Conservation (phyloP, 2,888 invertebrate species). For the Agrochola lota region DNA sequence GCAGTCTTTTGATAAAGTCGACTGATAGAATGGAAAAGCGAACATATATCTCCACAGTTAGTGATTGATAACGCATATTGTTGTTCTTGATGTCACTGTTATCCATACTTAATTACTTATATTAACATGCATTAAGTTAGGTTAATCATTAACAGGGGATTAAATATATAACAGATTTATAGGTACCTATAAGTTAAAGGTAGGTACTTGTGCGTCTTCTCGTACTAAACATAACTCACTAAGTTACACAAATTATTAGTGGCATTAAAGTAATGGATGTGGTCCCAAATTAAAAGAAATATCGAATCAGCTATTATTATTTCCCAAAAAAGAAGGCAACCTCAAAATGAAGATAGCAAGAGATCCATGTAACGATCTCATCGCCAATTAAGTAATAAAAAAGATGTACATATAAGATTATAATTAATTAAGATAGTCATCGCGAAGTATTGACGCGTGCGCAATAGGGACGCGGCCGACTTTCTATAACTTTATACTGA, state of each 20-base stretch:
- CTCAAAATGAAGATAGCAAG: not conserved
- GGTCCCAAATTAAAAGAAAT: not conserved
- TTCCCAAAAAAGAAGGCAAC: not conserved
- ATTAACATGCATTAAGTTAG: not conserved
- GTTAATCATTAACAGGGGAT: too few relatives aligned
- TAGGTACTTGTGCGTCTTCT: not conserved
- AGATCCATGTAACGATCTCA: conserved; percentile 10
- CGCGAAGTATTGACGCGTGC: conserved; percentile 49
- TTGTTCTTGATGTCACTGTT: not conserved
- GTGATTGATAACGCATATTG: not conserved
- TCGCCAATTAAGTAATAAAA: conserved; percentile 30
- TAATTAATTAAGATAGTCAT: conserved; percentile 58
- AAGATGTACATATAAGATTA: conserved; percentile 18
- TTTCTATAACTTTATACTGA: conserved; percentile 60
- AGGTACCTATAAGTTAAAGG: too few relatives aligned
- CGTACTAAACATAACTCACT: not conserved
- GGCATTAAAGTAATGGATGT: too few relatives aligned
- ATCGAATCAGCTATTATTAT: not conserved
- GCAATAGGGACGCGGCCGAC: conserved; percentile 54
- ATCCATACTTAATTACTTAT: not conserved
- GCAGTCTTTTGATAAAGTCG: not conserved
- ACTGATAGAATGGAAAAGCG: not conserved
- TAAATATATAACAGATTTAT: too few relatives aligned
- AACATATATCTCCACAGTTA: not conserved
- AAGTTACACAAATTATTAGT: not conserved